Percentiles rank a stretch among this genome's conserved stretches.
phyloP scores from a whole-genome alignment of 1,140 invertebrate genomes.

The Neodiprion fabricii region DNA sequence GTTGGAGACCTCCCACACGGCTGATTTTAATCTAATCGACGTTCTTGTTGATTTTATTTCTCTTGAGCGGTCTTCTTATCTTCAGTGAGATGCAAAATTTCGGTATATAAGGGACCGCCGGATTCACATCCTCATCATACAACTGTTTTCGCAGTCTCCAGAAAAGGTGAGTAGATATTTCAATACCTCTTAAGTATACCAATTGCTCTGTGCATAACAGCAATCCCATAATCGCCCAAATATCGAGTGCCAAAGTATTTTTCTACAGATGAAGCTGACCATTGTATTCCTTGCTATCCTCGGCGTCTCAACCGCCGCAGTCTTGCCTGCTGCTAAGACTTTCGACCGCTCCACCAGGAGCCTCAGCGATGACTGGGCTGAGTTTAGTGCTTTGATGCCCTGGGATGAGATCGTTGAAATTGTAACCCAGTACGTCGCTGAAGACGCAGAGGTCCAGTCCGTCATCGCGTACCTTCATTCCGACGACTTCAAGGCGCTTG shows the following conservation, averaged over 20 bases:
- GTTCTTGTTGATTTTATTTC: background rate
- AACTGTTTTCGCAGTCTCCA: background rate
- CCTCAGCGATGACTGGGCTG: background rate
- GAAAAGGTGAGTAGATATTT: background rate
- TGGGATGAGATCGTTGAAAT: background rate
- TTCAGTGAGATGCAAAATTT: background rate
- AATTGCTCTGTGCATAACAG: background rate
- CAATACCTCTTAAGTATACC: background rate
- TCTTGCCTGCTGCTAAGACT: background rate
- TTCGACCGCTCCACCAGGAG: background rate
- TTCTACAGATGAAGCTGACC: background rate
- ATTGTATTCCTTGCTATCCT: background rate
- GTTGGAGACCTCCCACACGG: background rate
- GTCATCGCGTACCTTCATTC: constrained; percentile 13
- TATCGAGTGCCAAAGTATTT: background rate
- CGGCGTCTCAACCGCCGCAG: background rate
- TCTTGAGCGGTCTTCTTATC: background rate
- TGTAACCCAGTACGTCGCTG: background rate
- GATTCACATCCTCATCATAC: background rate
- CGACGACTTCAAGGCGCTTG: constrained; percentile 9
- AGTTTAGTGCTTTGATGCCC: background rate
- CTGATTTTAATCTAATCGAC: background rate
- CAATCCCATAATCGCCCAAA: background rate
- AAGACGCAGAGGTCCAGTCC: constrained; percentile 19
- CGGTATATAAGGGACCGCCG: background rate